Evolutionary conservation across 1,140 invertebrate species (phyloP).

Genomic region (Hylaeus volcanicus): DNA sequence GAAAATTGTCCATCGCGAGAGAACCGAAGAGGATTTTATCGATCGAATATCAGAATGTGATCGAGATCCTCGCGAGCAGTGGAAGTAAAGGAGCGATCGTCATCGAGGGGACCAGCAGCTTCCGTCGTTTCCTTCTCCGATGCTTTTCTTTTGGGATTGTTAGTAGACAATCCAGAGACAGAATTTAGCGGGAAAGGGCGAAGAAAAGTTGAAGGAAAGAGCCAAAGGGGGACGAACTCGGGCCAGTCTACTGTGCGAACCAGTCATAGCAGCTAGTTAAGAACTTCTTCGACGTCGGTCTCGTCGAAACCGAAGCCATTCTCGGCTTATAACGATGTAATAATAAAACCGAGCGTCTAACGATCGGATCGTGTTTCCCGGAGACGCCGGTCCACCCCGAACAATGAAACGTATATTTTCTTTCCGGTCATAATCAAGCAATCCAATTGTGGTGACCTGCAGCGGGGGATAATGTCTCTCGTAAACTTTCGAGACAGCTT

Average conservation of each 20-base stretch:
- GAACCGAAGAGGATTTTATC: no score
- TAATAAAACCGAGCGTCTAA: constrained; percentile 65
- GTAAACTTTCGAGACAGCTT: constrained; percentile 61
- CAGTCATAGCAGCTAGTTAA: constrained; percentile 59
- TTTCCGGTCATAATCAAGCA: constrained; percentile 63
- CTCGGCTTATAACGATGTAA: constrained; percentile 65
- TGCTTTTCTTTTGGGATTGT: background rate
- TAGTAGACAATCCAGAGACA: constrained; percentile 3
- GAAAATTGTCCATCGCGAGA: no score
- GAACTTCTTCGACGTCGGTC: constrained; percentile 58
- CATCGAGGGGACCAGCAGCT: background rate
- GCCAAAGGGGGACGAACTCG: background rate
- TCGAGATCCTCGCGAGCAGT: no score
- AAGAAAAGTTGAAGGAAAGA: background rate
- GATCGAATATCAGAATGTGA: no score
- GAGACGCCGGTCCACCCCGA: constrained; percentile 57
- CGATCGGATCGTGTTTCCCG: constrained; percentile 64
- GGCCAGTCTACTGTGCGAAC: background rate
- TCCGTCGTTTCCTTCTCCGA: background rate
- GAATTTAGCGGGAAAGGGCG: constrained; percentile 8
- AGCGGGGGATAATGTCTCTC: constrained; percentile 44
- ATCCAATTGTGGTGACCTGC: constrained; percentile 48
- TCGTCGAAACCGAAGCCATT: constrained; percentile 59
- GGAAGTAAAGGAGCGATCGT: background rate
- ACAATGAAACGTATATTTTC: constrained; percentile 65